Evolutionary conservation across 2,797 vertebrate species (phyloP), one percentile per base, ranked within the genome.

Genomic region (Cossypha polioptera): DNA sequence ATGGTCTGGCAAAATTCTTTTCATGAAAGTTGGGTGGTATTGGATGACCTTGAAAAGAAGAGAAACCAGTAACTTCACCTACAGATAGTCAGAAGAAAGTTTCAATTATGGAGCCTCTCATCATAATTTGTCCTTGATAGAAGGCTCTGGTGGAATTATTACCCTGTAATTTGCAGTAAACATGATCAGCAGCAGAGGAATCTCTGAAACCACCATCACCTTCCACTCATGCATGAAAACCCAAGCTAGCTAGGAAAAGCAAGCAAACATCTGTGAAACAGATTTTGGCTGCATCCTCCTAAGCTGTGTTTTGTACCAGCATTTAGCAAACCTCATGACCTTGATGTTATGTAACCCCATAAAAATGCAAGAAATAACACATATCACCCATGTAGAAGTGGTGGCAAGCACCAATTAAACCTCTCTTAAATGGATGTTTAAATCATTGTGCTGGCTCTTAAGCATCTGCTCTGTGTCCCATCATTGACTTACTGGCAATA

Each of bases 341-440:
- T 38, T 19, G 3, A n/a, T 77, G 61, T 87, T 89, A 61, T 87
- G 43, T 63, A 94, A 94, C 26, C 62, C 91, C 88, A 63, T 93
- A 92, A 90, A 94, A 89, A 88, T 80, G 42, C 72, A 91, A 89
- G 63, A 83, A 85, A 85, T 77, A 91, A 50, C 31, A 53, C 76
- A 68, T 48, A 63, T 68, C 21, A 10, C 22, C 38, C 61, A 45
- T 69, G 54, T 50, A 51, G 63, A 74, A 54, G 55, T 53, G n/a
- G 55, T 57, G 29, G 78, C 65, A 83, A 89, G 68, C 72, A 78
- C 65, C 75, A 83, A 28, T 73, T 78, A 83, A 86, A 88, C 69
- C 62, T 86, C 62, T 65, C 13, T 73, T 74, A 91, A 91, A 91
- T 73, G 43, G 69, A 77, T 55, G 35, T 68, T 95, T 84, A 75